Conservation (phyloP, 1,140 invertebrate genomes). For the Chironomus striatipennis region DNA sequence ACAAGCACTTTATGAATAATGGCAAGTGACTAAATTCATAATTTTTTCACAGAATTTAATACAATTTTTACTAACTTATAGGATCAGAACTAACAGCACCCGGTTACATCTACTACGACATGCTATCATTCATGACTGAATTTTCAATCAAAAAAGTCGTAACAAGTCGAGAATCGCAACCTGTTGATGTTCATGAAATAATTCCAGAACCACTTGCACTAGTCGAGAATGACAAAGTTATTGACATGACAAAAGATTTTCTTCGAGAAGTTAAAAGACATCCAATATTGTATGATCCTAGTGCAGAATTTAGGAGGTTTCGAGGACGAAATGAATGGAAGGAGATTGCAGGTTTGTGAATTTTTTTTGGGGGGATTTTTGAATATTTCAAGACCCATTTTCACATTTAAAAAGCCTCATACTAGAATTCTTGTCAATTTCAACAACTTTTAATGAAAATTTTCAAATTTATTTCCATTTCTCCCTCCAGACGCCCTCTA, state of each 20-base stretch:
- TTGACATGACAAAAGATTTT: background rate
- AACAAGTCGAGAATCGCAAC: background rate
- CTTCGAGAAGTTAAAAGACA: background rate
- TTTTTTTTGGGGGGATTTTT: background rate
- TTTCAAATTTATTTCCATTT: background rate
- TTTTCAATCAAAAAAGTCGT: background rate
- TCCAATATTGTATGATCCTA: background rate
- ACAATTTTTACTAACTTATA: background rate
- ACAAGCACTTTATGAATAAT: background rate
- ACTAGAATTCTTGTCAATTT: too few species aligned
- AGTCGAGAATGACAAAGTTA: background rate
- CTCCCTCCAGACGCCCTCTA: background rate
- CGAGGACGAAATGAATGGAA: background rate
- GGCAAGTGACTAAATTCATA: background rate
- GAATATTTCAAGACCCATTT: too few species aligned
- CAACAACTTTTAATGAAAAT: too few species aligned
- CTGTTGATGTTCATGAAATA: background rate
- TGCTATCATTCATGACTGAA: background rate
- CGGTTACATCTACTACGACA: background rate
- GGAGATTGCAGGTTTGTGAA: background rate
- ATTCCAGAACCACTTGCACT: background rate
- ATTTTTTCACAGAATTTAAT: background rate
- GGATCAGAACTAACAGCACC: background rate
- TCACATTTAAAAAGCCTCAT: too few species aligned
- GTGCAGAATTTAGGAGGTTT: background rate